Evolutionary conservation across 2,888 invertebrate species (phyloP).

Genomic region (Andrena flavipes): DNA sequence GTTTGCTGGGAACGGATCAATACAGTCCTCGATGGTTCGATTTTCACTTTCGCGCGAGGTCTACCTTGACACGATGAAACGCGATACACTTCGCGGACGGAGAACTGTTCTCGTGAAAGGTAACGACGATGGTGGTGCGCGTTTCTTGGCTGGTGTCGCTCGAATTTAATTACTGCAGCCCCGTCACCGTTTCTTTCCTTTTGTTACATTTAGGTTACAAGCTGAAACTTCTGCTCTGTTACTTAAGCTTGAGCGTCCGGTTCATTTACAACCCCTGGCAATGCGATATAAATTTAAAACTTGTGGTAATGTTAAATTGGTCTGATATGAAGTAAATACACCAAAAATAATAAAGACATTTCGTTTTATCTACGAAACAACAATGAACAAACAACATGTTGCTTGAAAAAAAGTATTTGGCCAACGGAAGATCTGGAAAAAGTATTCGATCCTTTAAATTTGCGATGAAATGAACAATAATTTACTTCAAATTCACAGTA

Average conservation of each 20-base stretch:
- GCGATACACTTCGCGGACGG: conserved; percentile 20
- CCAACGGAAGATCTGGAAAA: no score
- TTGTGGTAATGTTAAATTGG: no score
- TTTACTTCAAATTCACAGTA: no score
- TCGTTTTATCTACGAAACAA: no score
- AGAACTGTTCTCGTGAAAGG: conserved; percentile 33
- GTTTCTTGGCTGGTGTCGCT: conserved; percentile 26
- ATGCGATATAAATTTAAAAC: no score
- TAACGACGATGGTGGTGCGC: conserved; percentile 2
- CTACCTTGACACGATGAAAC: conserved; percentile 27
- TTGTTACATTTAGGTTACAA: neutral
- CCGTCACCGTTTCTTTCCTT: conserved; percentile 11
- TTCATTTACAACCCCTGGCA: neutral
- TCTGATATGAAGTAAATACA: no score
- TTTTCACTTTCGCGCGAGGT: conserved; percentile 43
- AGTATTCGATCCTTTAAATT: no score
- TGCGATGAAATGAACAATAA: no score
- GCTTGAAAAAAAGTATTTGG: no score
- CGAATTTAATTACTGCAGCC: conserved; percentile 54
- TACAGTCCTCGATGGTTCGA: conserved; percentile 19
- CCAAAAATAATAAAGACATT: no score
- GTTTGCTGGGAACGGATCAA: conserved; percentile 4
- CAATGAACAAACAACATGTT: no score
- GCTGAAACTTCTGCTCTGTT: neutral
- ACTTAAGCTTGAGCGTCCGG: neutral